A percentile compares a stretch with the other conserved stretches of the same genome.
These are phyloP conservation scores for Drosophila paranaensis DNA, from an alignment of 2,888 invertebrate genomes.

Conservation along the genomic window DNA sequence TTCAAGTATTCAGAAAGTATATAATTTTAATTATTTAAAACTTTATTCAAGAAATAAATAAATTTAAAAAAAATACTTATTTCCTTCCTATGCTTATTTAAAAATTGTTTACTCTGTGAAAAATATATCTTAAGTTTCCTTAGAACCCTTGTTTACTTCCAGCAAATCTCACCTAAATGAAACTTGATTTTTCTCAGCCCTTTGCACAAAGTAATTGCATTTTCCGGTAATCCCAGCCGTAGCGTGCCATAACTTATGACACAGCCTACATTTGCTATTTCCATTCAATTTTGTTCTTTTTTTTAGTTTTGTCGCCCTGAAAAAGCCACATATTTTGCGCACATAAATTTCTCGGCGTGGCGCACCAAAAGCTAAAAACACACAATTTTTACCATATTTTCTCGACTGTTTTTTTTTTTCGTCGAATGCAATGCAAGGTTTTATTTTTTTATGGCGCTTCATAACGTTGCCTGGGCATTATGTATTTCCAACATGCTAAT, in stretches of 20 bases:
- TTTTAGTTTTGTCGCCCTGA: conserved; percentile 21
- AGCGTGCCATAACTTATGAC: conserved; percentile 20
- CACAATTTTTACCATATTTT: conserved; percentile 40
- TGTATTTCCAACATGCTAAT: conserved; percentile 71
- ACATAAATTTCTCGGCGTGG: conserved; percentile 57
- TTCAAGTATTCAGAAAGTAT: too few species aligned
- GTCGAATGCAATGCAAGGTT: conserved; percentile 50
- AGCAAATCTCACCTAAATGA: background rate
- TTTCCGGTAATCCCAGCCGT: conserved; percentile 9
- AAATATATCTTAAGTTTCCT: too few species aligned
- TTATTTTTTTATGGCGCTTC: conserved; percentile 53
- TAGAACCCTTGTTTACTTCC: background rate
- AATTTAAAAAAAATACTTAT: too few species aligned
- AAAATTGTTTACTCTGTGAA: too few species aligned
- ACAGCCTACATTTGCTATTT: conserved; percentile 34
- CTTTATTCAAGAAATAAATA: too few species aligned
- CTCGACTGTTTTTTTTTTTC: conserved; percentile 1
- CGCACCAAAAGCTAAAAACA: conserved; percentile 45
- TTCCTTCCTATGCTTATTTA: too few species aligned
- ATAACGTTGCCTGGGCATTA: conserved; percentile 48
- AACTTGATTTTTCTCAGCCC: background rate
- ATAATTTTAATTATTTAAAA: too few species aligned
- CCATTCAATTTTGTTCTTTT: conserved; percentile 12
- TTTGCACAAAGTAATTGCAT: conserved; percentile 8
- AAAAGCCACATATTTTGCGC: conserved; percentile 63